phyloP scores from a whole-genome alignment of 2,797 vertebrate species.

The Taeniopygia guttata region DNA sequence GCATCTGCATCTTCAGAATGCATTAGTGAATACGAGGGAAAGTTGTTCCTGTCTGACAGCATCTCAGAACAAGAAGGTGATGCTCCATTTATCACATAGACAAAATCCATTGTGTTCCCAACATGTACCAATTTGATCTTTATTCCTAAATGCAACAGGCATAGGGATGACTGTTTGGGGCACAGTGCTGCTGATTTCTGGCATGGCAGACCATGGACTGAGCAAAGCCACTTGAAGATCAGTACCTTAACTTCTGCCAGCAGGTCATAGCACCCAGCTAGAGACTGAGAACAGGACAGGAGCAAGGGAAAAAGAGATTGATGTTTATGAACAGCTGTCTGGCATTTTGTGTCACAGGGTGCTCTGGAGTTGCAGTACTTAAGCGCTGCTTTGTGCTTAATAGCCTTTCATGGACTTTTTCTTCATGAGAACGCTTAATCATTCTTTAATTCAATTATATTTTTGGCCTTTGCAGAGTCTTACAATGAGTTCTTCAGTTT shows the following conservation, averaged over 20 bases:
- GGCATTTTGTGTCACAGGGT: background rate
- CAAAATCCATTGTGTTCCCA: background rate
- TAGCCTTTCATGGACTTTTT: background rate
- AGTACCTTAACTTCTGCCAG: background rate
- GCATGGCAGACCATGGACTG: background rate
- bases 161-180: too few relatives aligned
- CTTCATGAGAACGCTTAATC: background rate
- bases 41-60: background rate
- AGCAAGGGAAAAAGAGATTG: background rate
- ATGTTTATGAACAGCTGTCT: background rate
- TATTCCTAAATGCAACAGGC: background rate
- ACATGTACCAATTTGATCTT: background rate
- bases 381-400: background rate
- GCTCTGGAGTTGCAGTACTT: background rate
- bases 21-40: background rate
- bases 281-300: background rate
- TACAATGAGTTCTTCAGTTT: background rate
- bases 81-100: background rate
- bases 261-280: background rate
- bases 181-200: background rate
- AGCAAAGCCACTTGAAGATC: background rate
- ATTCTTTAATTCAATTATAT: background rate
- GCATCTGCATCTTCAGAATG: fast-evolving
- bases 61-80: background rate
- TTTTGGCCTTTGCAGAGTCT: background rate